These are phyloP conservation scores for Cataglyphis cursor DNA, from an alignment of 2,888 invertebrate species.

Conservation along the genomic window DNA sequence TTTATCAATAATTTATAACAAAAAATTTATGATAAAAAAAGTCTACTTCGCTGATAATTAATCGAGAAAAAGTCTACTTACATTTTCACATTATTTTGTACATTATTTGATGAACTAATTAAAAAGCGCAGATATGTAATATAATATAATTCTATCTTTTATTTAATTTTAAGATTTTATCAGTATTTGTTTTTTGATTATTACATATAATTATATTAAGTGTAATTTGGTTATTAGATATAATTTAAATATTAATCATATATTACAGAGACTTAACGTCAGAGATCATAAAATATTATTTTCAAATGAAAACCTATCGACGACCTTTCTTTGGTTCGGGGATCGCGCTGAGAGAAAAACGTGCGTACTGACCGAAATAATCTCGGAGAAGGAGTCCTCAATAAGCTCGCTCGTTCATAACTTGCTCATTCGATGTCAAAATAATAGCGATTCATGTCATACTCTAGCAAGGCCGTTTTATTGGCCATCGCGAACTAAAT, in stretches of 20 bases:
- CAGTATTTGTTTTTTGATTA: background rate
- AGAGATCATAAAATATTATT: background rate
- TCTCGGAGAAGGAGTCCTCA: slow-evolving; percentile 58
- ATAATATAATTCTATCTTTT: background rate
- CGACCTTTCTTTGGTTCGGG: background rate
- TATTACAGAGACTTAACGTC: background rate
- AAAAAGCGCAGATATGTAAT: background rate
- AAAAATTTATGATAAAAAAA: background rate
- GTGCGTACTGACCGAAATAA: background rate
- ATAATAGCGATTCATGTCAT: slow-evolving; percentile 53
- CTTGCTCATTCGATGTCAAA: slow-evolving; percentile 24
- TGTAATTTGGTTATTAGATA: background rate
- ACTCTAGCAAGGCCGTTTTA: slow-evolving; percentile 67
- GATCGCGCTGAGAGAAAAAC: background rate
- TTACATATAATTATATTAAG: background rate
- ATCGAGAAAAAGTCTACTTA: background rate
- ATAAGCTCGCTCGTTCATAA: slow-evolving; percentile 68
- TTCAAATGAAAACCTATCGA: background rate
- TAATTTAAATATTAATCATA: background rate
- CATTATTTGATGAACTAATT: background rate
- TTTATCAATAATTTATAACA: background rate
- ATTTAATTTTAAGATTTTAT: slow-evolving; percentile 14
- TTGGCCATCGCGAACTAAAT: slow-evolving; percentile 84
- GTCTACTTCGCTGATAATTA: background rate
- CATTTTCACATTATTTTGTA: background rate